Percentiles rank a stretch among this genome's conserved stretches.
phyloP scores from a whole-genome alignment of 2,113 vertebrate species.

The Ammospiza nelsoni region DNA sequence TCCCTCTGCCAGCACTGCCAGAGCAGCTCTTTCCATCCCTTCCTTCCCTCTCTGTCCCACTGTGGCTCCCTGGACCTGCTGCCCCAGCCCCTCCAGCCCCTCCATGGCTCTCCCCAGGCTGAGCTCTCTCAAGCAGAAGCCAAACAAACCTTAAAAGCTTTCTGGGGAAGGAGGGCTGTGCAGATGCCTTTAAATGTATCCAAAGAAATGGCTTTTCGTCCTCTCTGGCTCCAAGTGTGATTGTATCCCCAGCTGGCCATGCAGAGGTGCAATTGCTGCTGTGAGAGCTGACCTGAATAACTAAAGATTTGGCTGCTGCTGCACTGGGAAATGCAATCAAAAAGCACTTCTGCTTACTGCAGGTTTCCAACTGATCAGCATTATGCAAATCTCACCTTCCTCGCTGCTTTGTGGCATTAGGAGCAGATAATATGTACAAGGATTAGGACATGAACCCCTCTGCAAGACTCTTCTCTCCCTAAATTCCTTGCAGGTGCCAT shows the following conservation, averaged over 20 bases:
- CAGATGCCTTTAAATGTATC: not conserved
- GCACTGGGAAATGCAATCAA: constrained; percentile 1
- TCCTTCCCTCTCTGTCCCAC: not conserved
- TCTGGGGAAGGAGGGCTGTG: fast-evolving
- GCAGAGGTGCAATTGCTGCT: constrained; percentile 55
- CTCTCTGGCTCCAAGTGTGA: not conserved
- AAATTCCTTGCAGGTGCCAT: not conserved
- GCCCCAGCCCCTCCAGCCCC: not conserved
- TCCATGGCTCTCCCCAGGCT: not conserved
- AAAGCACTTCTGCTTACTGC: not conserved
- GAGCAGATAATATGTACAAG: not conserved
- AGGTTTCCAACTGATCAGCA: not conserved
- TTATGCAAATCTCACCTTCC: constrained; percentile 18
- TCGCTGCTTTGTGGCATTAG: not conserved
- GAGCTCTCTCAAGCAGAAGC: constrained; percentile 12
- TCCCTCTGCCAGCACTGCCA: not conserved
- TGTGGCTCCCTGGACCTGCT: not conserved
- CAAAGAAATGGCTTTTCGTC: not conserved
- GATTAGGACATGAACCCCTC: not conserved
- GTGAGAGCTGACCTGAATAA: constrained; percentile 73
- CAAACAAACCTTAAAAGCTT: constrained; percentile 20
- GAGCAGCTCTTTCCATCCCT: not conserved
- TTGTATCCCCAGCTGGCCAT: not conserved
- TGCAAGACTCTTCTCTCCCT: not conserved
- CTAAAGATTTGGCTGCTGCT: constrained; percentile 36